These are phyloP conservation scores for Clarias gariepinus DNA, from an alignment of 2,113 vertebrate species.

Conservation along the genomic window DNA sequence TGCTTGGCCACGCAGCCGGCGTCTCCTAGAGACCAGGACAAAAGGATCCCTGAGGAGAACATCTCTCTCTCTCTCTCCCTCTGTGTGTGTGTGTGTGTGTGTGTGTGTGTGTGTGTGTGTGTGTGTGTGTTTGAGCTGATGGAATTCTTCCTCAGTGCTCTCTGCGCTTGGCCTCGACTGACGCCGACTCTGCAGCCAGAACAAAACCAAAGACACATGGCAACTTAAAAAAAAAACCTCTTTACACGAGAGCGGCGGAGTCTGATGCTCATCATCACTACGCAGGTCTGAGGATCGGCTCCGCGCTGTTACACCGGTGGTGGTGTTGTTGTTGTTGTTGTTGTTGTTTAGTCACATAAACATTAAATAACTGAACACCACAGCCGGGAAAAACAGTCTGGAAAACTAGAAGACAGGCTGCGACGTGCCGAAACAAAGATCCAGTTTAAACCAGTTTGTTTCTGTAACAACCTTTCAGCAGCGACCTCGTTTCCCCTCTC, in stretches of 20 bases:
- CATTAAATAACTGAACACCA: not conserved
- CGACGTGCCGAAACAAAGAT: too few species aligned
- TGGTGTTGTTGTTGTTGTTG: not conserved
- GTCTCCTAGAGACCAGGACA: conserved; percentile 70
- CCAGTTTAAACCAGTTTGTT: too few species aligned
- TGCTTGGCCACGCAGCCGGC: conserved; percentile 57
- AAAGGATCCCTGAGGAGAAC: conserved; percentile 60
- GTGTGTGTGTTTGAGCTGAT: conserved; percentile 23
- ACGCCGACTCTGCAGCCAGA: conserved; percentile 59
- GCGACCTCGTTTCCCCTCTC: too few species aligned
- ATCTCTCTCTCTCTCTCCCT: conserved; percentile 46
- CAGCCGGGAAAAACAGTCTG: not conserved
- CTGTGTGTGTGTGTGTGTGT: not conserved
- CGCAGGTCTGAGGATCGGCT: not conserved
- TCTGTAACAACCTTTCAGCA: too few species aligned
- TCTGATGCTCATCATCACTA: not conserved
- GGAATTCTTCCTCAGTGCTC: conserved; percentile 50
- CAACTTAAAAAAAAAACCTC: conserved; percentile 7
- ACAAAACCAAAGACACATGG: conserved; percentile 53
- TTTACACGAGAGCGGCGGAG: not conserved
- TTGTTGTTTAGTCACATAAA: not conserved
- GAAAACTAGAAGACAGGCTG: not conserved
- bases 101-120: not conserved
- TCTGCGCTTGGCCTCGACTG: conserved; percentile 63
- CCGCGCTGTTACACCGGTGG: not conserved